These are phyloP conservation scores for Xestobium rufovillosum DNA, from an alignment of 2,888 invertebrate genomes.

Conservation along the genomic window DNA sequence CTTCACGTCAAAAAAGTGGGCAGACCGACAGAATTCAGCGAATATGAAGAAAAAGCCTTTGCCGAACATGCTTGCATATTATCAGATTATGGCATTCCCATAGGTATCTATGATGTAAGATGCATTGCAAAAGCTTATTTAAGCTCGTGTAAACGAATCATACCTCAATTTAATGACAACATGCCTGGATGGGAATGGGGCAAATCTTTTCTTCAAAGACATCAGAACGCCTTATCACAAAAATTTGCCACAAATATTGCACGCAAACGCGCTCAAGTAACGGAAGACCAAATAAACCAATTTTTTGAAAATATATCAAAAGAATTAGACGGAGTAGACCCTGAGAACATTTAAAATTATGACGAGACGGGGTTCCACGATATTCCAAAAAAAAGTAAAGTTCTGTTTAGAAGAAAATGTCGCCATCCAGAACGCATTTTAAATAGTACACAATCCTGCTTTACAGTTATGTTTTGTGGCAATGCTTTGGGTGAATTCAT, in stretches of 20 bases:
- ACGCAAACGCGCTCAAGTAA: too few relatives aligned
- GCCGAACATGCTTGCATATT: too few relatives aligned
- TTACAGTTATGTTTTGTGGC: slow-evolving; percentile 3
- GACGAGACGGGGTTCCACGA: slow-evolving; percentile 1
- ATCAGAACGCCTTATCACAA: too few relatives aligned
- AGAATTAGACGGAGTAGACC: slow-evolving; percentile 1
- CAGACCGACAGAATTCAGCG: not conserved
- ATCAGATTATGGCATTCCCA: too few relatives aligned
- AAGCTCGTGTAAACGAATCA: not conserved
- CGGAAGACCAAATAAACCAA: too few relatives aligned
- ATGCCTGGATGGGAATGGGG: slow-evolving; percentile 7
- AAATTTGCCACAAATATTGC: too few relatives aligned
- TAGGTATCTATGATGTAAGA: slow-evolving; percentile 5
- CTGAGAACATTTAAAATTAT: slow-evolving; percentile 1
- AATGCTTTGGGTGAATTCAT: slow-evolving; percentile 1
- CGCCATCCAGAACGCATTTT: slow-evolving; percentile 2
- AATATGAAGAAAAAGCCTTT: slow-evolving; percentile 1
- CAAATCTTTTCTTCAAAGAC: not conserved
- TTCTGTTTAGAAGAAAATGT: too few relatives aligned
- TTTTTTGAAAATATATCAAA: not conserved
- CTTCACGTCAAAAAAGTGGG: not conserved
- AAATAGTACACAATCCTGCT: not conserved
- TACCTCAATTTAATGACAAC: slow-evolving; percentile 1
- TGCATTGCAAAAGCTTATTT: slow-evolving; percentile 3
- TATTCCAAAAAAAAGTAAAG: not conserved